These are phyloP conservation scores for Austrolebias charrua DNA, from an alignment of 2,797 vertebrate species.

Conservation along the genomic window DNA sequence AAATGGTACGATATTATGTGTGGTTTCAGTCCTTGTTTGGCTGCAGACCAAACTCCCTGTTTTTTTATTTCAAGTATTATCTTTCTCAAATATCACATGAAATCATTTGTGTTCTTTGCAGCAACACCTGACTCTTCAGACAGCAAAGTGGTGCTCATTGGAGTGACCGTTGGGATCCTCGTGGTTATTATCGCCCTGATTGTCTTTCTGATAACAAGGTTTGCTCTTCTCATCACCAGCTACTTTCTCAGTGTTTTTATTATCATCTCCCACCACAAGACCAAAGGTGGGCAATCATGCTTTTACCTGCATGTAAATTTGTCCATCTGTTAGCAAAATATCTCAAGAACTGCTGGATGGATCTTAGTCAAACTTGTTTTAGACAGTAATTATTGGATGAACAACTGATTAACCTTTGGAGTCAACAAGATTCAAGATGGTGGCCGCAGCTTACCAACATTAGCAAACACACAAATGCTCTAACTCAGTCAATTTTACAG, in stretches of 20 bases:
- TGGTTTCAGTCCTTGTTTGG: not conserved
- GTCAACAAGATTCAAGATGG: too few relatives aligned
- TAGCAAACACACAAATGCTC: too few relatives aligned
- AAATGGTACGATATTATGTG: too few relatives aligned
- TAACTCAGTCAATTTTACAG: too few relatives aligned
- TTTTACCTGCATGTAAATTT: too few relatives aligned
- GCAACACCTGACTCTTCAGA: constrained; percentile 8
- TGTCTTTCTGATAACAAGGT: constrained; percentile 47
- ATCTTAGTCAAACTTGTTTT: too few relatives aligned
- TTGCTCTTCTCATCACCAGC: constrained; percentile 1
- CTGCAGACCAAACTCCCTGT: not conserved
- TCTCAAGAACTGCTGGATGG: too few relatives aligned
- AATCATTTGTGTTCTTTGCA: constrained; percentile 8
- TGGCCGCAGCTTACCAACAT: too few relatives aligned
- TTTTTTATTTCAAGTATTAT: not conserved
- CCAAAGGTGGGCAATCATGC: too few relatives aligned
- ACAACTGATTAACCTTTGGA: too few relatives aligned
- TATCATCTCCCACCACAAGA: not conserved
- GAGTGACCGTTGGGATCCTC: constrained; percentile 36
- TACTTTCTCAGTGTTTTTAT: not conserved
- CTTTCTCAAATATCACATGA: not conserved
- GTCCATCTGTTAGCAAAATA: too few relatives aligned
- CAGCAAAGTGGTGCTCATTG: constrained; percentile 17
- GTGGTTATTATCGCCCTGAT: constrained; percentile 34
- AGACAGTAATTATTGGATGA: too few relatives aligned